Conservation (phyloP, 2,888 invertebrate genomes). For the Dynastes grantii region DNA sequence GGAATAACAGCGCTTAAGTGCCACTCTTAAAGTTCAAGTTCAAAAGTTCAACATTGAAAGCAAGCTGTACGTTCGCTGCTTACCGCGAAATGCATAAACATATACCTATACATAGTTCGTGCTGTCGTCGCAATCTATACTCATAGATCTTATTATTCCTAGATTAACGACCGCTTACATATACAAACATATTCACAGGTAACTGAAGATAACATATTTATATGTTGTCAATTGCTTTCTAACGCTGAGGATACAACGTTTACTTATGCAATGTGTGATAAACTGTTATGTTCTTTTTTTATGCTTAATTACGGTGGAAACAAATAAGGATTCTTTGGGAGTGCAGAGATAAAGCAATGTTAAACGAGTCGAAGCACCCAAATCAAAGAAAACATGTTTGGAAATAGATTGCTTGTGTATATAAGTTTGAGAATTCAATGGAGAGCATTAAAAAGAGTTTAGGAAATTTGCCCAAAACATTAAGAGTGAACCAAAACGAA, state of each 20-base stretch:
- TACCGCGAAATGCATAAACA: conserved; percentile 28
- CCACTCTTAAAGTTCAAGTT: conserved; percentile 49
- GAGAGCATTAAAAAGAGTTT: too few relatives aligned
- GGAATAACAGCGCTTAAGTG: conserved; percentile 37
- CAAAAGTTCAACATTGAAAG: conserved; percentile 50
- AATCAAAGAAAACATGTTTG: too few relatives aligned
- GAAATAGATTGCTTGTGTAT: too few relatives aligned
- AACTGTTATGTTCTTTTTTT: too few relatives aligned
- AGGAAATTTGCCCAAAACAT: too few relatives aligned
- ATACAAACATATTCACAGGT: background rate
- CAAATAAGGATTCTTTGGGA: too few relatives aligned
- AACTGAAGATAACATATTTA: conserved; percentile 5
- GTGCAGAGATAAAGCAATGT: too few relatives aligned
- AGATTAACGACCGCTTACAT: conserved; percentile 27
- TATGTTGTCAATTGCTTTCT: conserved; percentile 22
- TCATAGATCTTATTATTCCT: conserved; percentile 27
- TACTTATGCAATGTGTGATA: background rate
- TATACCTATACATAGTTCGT: conserved; percentile 18
- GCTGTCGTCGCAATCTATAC: conserved; percentile 16
- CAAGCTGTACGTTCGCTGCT: conserved; percentile 11
- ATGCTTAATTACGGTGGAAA: too few relatives aligned
- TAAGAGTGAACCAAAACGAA: too few relatives aligned
- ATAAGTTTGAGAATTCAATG: too few relatives aligned
- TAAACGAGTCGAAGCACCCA: too few relatives aligned
- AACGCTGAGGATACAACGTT: background rate